Evolutionary conservation across 2,797 vertebrate species (phyloP).

Genomic region (Gadopsis bispinosus): DNA sequence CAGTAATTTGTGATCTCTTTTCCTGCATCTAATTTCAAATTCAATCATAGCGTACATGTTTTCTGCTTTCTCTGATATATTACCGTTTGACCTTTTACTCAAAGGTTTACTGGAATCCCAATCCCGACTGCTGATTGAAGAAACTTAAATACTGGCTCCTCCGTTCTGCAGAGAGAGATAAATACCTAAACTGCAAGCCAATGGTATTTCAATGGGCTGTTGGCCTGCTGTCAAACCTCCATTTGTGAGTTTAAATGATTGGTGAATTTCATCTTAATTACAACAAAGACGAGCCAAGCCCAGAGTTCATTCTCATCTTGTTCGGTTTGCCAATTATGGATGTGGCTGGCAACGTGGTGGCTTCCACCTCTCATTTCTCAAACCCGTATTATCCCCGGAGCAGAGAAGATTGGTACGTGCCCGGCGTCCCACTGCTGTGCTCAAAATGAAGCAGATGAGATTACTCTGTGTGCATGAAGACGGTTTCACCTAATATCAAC

Average conservation of each 20-base stretch:
- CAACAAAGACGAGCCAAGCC: slow-evolving; percentile 84
- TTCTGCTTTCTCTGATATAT: slow-evolving; percentile 79
- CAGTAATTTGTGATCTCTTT: slow-evolving; percentile 79
- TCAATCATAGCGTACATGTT: slow-evolving; percentile 69
- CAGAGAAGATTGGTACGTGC: slow-evolving; percentile 75
- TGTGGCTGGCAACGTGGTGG: slow-evolving; percentile 62
- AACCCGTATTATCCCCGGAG: slow-evolving; percentile 74
- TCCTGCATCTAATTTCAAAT: slow-evolving; percentile 40
- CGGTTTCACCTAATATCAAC: slow-evolving; percentile 76
- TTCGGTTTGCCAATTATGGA: slow-evolving; percentile 78
- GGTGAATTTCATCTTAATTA: slow-evolving; percentile 89
- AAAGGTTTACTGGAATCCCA: slow-evolving; percentile 67
- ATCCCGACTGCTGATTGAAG: slow-evolving; percentile 50
- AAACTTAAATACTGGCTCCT: slow-evolving; percentile 63
- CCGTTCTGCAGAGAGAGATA: slow-evolving; percentile 65
- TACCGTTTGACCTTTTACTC: slow-evolving; percentile 59
- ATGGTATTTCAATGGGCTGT: slow-evolving; percentile 78
- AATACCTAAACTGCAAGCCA: slow-evolving; percentile 76
- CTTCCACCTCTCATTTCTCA: slow-evolving; percentile 77
- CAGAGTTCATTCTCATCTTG: slow-evolving; percentile 81
- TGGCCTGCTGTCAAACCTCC: slow-evolving; percentile 83
- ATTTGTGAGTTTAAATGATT: slow-evolving; percentile 84
- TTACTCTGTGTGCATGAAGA: slow-evolving; percentile 79
- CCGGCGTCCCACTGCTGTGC: slow-evolving; percentile 65
- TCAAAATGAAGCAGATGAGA: slow-evolving; percentile 80